These are phyloP conservation scores for Hesperia comma DNA, from an alignment of 2,888 invertebrate species.

Conservation along the genomic window DNA sequence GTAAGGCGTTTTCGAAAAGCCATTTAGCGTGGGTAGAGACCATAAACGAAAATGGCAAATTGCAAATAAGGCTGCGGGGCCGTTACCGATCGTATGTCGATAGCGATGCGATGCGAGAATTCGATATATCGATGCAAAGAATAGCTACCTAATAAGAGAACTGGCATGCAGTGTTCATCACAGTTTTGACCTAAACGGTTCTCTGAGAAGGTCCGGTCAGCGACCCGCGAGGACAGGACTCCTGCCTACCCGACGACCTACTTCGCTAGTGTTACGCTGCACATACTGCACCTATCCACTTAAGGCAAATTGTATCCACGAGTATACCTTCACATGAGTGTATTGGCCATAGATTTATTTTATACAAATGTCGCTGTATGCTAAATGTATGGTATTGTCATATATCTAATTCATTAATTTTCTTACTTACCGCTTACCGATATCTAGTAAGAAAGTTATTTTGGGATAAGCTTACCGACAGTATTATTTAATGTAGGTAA, in stretches of 20 bases:
- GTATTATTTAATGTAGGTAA: too few species aligned
- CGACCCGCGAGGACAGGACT: constrained; percentile 49
- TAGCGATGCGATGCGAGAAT: constrained; percentile 35
- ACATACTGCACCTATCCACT: constrained; percentile 39
- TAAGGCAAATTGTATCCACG: constrained; percentile 39
- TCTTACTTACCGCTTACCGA: too few species aligned
- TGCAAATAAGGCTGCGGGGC: constrained; percentile 59
- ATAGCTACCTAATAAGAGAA: constrained; percentile 6
- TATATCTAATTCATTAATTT: too few species aligned
- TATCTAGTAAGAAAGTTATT: too few species aligned
- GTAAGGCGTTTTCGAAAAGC: constrained; percentile 36
- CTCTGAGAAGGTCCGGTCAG: constrained; percentile 51
- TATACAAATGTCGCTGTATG: too few species aligned
- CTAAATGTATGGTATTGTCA: too few species aligned
- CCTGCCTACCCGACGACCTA: constrained; percentile 47
- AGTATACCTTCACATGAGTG: constrained; percentile 4
- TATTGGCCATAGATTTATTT: too few species aligned
- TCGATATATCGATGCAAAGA: constrained; percentile 16
- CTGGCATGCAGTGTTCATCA: constrained; percentile 26
- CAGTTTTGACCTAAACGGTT: constrained; percentile 50
- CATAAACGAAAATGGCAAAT: constrained; percentile 61
- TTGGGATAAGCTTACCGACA: too few species aligned
- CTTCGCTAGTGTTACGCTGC: constrained; percentile 43
- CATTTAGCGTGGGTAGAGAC: constrained; percentile 58
- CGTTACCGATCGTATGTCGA: constrained; percentile 58